Evolutionary conservation across 2,797 vertebrate species (phyloP).

Genomic region (Myotis planiceps): DNA sequence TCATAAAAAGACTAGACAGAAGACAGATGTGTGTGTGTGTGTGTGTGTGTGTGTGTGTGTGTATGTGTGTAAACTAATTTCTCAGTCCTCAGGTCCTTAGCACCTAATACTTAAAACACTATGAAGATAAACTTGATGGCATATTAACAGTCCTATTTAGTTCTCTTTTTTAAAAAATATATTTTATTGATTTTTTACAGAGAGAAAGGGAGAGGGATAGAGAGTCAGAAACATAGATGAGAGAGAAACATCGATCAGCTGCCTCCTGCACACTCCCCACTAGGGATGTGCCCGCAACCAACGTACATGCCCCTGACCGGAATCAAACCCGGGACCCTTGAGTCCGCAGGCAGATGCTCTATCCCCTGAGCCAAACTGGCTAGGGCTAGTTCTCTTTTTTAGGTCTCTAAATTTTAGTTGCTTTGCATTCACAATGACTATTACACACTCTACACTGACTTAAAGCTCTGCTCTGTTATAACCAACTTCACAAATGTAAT

Average conservation of each 20-base stretch:
- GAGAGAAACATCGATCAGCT: no score
- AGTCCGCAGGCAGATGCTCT: no score
- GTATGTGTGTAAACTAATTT: neutral
- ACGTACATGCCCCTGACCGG: no score
- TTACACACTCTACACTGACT: neutral
- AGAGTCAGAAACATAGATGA: no score
- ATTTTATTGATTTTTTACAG: no score
- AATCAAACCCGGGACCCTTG: no score
- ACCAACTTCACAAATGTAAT: neutral
- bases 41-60: accelerated
- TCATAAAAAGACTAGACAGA: neutral
- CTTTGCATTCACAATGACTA: neutral
- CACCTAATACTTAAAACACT: neutral
- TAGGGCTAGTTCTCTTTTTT: neutral
- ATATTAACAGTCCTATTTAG: neutral
- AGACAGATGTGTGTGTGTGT: neutral
- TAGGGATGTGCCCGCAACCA: no score
- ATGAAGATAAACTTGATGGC: neutral
- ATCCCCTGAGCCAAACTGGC: no score
- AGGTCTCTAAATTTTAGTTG: neutral
- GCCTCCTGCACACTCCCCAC: no score
- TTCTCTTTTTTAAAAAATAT: neutral
- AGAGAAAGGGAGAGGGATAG: no score
- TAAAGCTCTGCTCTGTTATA: neutral
- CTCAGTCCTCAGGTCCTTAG: neutral